Evolutionary conservation across 2,797 vertebrate species (phyloP).

Genomic region (Myripristis jacobus): DNA sequence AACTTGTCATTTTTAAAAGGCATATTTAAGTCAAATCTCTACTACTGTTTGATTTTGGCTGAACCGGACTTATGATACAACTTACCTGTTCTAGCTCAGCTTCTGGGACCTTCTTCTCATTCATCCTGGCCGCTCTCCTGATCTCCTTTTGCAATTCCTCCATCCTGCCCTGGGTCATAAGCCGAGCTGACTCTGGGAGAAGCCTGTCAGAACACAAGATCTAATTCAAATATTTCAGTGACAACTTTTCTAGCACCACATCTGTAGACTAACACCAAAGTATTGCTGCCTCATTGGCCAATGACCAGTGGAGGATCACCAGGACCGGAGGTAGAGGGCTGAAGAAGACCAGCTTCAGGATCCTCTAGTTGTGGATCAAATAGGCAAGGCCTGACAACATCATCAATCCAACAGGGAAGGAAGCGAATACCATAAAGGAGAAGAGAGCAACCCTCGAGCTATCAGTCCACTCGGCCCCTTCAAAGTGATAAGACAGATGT

Average conservation of each 20-base stretch:
- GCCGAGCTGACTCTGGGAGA: conserved; percentile 91
- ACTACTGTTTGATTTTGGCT: not conserved
- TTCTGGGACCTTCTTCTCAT: conserved; percentile 78
- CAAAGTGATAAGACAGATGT: conserved; percentile 12
- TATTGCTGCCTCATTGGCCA: not conserved
- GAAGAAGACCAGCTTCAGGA: conserved; percentile 85
- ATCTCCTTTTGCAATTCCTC: conserved; percentile 84
- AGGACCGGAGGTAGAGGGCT: conserved; percentile 76
- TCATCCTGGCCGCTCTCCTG: conserved; percentile 84
- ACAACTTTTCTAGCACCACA: not conserved
- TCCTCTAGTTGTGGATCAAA: conserved; percentile 86
- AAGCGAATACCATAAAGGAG: conserved; percentile 81
- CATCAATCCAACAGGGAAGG: conserved; percentile 83
- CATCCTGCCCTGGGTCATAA: conserved; percentile 84
- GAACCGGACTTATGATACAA: not conserved
- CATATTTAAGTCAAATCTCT: not conserved
- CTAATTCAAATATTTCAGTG: not conserved
- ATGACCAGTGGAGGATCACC: conserved; percentile 79
- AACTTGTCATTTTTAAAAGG: not conserved
- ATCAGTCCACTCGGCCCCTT: conserved; percentile 91
- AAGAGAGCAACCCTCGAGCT: conserved; percentile 82
- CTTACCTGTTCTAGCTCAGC: conserved; percentile 85
- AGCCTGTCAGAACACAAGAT: conserved; percentile 73
- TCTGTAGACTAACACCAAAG: not conserved
- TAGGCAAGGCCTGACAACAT: conserved; percentile 87